Base-by-base conservation (phyloP, 2,113 vertebrate species). In the Phyllostomus discolor region DNA sequence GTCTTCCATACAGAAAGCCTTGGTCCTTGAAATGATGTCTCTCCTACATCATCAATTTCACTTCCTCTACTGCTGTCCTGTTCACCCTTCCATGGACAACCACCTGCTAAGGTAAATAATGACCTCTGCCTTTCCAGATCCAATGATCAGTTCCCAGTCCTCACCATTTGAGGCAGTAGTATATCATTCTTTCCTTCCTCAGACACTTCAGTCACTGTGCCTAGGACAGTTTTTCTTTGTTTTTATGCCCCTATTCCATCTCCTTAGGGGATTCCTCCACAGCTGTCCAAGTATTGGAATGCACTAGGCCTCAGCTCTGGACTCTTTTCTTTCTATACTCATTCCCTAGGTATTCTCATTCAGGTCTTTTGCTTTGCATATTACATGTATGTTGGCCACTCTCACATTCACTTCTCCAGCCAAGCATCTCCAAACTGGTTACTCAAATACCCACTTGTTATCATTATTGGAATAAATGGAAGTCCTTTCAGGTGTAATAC, bases 181-280 rank as follows among this genome's bases (percentile, higher is more conserved):
- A n/a, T 2, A 12, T 41, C 26, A 3, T 50, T 16, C 62, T 22
- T 7, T 50, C 9, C 17, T 48, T 46, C 31, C 4, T 3, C 17
- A 33, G 41, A 72, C 16, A 4, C 15, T n/a, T 79, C 4, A 22
- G 59, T 22, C 20, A 2, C 73, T 4, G 3, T 52, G 11, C 31
- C 15, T 12, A 11, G 28, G 20, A 26, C n/a, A 24, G 73, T 22
- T 31, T 50, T 20, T 52, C 20, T 35, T 22, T 11, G 41, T 12
- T 5, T 41, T 8, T 28, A n/a, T 16, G 10, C 1, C 7, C 5
- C 15, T 15, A 15, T 5, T 9, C n/a, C 41, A 7, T 10, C 52
- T 35, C 14, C 33, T 16, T 20, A 3, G 28, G 35, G n/a, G 38
- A 26, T 22, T 20, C 24, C 5, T n/a, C 31, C 35, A 2, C 6